Base-by-base conservation (phyloP, 2,888 invertebrate genomes). In the Drosophila planitibia region DNA sequence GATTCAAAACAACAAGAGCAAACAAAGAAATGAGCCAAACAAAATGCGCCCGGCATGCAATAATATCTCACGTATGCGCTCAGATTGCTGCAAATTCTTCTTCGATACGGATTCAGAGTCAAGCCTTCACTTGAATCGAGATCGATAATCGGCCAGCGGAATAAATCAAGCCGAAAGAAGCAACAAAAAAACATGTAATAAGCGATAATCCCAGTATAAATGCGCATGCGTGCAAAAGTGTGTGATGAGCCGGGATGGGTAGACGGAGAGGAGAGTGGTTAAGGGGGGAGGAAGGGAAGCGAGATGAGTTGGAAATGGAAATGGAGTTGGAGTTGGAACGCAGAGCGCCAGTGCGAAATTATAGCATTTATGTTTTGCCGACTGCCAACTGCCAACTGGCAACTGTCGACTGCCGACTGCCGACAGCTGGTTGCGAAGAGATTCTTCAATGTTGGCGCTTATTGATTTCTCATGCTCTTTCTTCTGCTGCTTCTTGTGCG, bases 141-240 rank as follows among this genome's bases (percentile, higher is more conserved):
- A 89, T 82, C 83, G 77, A 85, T 85, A 85, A 82, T 80, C 83
- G 85, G 51, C 53, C 68, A 72, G 61, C 59, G 63, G 79, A 81
- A 73, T 66, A 81, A 88, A 81, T 84, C 84, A 84, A 85, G 70
- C 68, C 82, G 58, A 70, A 12, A 47, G 25, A 70, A 30, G 22
- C 62, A 62, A 66, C 53, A 60, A 57, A 7, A 25, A 28, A 88
- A 83, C 81, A 68, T 90, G 83, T 90, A 90, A 90, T 88, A 79
- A 86, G 73, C 86, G 90, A 86, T 86, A 86, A 86, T 90, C 90
- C 90, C 90, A 88, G 81, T 76, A 77, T 88, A 90, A 86, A 86
- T 83, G 89, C 83, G 81, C 74, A 88, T 88, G 86, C 85, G 88
- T 86, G 90, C 83, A 84, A 47, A 47, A 47, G 47, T 47, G 16